Evolutionary conservation across 1,140 invertebrate genomes (phyloP), one percentile per base, ranked within the genome.

Genomic region (Idris sp.): DNA sequence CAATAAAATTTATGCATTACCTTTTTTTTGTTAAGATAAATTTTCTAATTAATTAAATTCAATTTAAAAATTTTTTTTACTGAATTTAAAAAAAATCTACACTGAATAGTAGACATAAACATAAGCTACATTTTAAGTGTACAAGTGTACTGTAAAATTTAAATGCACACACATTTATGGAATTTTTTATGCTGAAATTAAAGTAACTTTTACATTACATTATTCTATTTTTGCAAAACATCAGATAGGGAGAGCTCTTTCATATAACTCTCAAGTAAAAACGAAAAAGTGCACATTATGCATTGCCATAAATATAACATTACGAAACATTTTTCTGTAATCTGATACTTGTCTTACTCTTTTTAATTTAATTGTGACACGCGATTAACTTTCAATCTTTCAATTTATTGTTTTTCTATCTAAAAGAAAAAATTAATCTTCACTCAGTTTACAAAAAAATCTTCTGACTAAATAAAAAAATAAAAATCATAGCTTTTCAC

Each of bases 291-390:
- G 2, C 36, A 8, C 53, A 58, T 58, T 58, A 68, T 67, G 54
- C 54, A 61, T 69, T 54, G 36, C 48, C 65, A 61, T 59, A 69
- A 61, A 69, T 69, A 61, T 68, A 59, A 59, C 65, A 51, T 53
- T 59, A 69, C 54, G 46, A 69, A 69, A 69, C 65, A 59, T 30
- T 59, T 61, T 54, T 46, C 31, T 15, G 54, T 69, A 69, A 69
- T 69, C 65, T 69, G 65, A 53, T 59, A 53, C 38, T 46, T 53
- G 48, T 46, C 15, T 54, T 18, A 31, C 65, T 33, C 49, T 40
- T 56, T 67, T 67, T 31, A 48, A 38, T 67, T 48, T 49, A 67
- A 67, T 67, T 67, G 41, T 25, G 48, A 67, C 30, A 10, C 18
- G 43, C 15, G 18, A 31, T 62, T 62, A 49, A 62, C 5, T 62